These are phyloP conservation scores for Peucedramus taeniatus DNA, from an alignment of 2,113 vertebrate species.

Conservation along the genomic window DNA sequence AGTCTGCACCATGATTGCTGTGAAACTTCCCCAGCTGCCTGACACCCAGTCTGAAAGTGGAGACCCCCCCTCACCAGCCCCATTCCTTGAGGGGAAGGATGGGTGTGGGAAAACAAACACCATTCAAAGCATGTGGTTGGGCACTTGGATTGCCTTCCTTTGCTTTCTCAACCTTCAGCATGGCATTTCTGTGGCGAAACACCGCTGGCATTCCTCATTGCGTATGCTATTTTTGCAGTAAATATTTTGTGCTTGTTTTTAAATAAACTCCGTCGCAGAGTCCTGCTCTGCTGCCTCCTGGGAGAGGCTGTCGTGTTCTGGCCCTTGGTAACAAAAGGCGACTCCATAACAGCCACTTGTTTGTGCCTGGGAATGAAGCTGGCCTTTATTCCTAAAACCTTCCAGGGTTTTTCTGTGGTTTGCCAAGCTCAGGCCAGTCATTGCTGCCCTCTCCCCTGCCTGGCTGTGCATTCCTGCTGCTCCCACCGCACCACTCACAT, in stretches of 20 bases:
- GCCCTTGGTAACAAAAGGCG: not conserved
- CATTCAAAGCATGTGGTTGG: not conserved
- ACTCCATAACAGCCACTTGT: not conserved
- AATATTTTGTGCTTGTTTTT: not conserved
- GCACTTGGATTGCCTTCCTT: not conserved
- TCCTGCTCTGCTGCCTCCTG: not conserved
- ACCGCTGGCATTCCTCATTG: not conserved
- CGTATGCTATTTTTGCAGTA: not conserved
- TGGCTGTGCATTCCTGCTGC: not conserved
- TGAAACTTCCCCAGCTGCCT: not conserved
- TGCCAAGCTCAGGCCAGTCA: not conserved
- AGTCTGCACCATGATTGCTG: not conserved
- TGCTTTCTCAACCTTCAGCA: not conserved
- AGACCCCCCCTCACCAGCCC: not conserved
- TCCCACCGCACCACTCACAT: not conserved
- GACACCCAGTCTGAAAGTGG: not conserved
- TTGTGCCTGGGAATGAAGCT: not conserved
- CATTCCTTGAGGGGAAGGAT: not conserved
- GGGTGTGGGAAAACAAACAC: not conserved
- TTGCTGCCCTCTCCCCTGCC: not conserved
- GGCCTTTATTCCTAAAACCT: not conserved
- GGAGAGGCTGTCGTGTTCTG: not conserved
- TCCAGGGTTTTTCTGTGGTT: not conserved
- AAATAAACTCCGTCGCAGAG: not conserved
- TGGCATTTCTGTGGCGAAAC: not conserved